Conservation (phyloP, 2,797 vertebrate species). For the Todus mexicanus region DNA sequence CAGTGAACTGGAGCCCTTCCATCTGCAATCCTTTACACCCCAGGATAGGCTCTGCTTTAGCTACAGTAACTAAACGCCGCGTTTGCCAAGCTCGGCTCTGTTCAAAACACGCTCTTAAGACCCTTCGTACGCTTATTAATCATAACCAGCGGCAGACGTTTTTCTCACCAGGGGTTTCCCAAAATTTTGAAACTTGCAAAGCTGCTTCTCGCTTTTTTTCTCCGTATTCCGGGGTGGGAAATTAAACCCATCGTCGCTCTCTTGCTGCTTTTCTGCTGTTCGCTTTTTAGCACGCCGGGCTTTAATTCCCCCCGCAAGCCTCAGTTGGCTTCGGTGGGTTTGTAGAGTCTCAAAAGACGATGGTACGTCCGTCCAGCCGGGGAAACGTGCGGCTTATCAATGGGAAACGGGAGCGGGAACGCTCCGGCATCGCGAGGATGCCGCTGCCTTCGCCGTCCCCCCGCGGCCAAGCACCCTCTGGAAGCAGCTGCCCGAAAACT, state of each 20-base stretch:
- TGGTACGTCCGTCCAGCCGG: neutral
- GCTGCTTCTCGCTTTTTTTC: neutral
- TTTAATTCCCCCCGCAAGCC: neutral
- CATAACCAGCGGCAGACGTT: neutral
- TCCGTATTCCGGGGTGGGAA: neutral
- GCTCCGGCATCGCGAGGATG: neutral
- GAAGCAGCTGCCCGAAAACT: neutral
- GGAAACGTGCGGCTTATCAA: neutral
- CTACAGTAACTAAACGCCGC: constrained; percentile 82
- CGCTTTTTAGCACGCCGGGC: neutral
- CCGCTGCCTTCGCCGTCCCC: neutral
- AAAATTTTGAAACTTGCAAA: neutral
- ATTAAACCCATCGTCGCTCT: rapidly evolving
- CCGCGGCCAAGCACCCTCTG: rapidly evolving
- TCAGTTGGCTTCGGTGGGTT: neutral
- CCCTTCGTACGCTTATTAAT: neutral
- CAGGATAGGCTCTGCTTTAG: constrained; percentile 76
- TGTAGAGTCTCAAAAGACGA: rapidly evolving
- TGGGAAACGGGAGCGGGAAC: neutral
- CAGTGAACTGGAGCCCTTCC: constrained; percentile 14
- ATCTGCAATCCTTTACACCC: constrained; percentile 80
- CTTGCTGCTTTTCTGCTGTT: neutral
- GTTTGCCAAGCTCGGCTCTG: neutral
- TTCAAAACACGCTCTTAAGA: neutral
- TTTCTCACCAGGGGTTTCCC: neutral